These are phyloP conservation scores for Sebastes paucispinis DNA, from an alignment of 2,797 vertebrate genomes.

Conservation along the genomic window DNA sequence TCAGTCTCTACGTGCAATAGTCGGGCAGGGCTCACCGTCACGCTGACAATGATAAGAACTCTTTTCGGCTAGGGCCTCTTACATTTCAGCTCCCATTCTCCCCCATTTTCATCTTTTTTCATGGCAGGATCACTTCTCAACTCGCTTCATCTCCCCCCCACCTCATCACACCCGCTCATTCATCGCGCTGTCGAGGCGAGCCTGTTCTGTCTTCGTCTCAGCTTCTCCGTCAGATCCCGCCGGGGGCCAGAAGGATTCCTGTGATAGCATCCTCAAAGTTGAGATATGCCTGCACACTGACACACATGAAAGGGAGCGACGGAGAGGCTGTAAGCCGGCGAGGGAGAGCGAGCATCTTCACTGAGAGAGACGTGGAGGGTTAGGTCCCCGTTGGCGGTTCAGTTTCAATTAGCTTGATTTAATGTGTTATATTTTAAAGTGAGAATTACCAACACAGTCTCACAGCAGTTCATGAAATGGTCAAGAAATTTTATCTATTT, in stretches of 20 bases:
- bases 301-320: constrained; percentile 30
- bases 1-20: neutral
- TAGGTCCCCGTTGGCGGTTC: constrained; percentile 4
- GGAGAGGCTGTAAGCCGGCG: neutral
- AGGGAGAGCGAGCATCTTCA: neutral
- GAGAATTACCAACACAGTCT: neutral
- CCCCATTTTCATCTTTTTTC: constrained; percentile 47
- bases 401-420: constrained; percentile 24
- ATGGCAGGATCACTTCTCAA: constrained; percentile 37
- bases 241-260: constrained; percentile 51
- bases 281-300: constrained; percentile 36
- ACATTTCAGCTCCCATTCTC: constrained; percentile 30
- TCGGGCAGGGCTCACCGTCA: neutral
- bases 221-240: constrained; percentile 45
- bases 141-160: constrained; percentile 56
- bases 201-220: constrained; percentile 46
- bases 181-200: constrained; percentile 23
- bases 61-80: neutral
- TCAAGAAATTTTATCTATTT: too few species aligned
- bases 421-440: constrained; percentile 9
- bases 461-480: too few species aligned
- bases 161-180: constrained; percentile 41
- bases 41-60: constrained; percentile 37
- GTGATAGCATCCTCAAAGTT: constrained; percentile 51
- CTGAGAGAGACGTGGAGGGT: neutral